Percentiles rank a stretch among this genome's conserved stretches.
Evolutionary conservation across 2,113 vertebrate species (phyloP).

Genomic region (Campylomormyrus tamandua): DNA sequence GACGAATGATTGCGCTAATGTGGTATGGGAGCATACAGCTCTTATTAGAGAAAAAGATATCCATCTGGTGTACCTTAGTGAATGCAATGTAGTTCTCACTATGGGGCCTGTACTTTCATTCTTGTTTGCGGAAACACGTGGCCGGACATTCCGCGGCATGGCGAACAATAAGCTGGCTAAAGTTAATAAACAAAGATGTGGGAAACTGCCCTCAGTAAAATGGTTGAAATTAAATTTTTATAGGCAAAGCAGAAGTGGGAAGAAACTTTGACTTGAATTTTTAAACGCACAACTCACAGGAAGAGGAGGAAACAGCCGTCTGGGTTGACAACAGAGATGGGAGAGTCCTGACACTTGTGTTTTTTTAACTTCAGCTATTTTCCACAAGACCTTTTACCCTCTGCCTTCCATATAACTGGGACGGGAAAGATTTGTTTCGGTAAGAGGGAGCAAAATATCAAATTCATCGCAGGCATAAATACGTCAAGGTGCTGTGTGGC

Average conservation of each 20-base stretch:
- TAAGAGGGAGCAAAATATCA: background rate
- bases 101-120: background rate
- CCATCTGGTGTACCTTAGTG: background rate
- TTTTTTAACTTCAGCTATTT: background rate
- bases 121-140: constrained; percentile 28
- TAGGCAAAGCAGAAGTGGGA: background rate
- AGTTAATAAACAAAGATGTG: constrained; percentile 3
- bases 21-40: background rate
- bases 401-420: constrained; percentile 39
- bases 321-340: background rate
- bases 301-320: background rate
- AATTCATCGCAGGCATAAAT: background rate
- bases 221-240: background rate
- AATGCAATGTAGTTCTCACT: background rate
- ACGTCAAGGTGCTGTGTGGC: background rate
- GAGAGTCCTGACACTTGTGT: background rate
- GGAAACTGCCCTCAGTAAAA: background rate
- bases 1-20: constrained; percentile 19
- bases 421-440: constrained; percentile 41
- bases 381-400: background rate
- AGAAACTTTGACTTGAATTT: background rate
- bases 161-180: constrained; percentile 11
- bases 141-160: constrained; percentile 35
- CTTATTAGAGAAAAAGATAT: background rate
- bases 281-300: background rate